Percentiles rank a stretch among this genome's conserved stretches.
phyloP scores from a whole-genome alignment of 2,113 vertebrate species.

The Rhinogobius similis region DNA sequence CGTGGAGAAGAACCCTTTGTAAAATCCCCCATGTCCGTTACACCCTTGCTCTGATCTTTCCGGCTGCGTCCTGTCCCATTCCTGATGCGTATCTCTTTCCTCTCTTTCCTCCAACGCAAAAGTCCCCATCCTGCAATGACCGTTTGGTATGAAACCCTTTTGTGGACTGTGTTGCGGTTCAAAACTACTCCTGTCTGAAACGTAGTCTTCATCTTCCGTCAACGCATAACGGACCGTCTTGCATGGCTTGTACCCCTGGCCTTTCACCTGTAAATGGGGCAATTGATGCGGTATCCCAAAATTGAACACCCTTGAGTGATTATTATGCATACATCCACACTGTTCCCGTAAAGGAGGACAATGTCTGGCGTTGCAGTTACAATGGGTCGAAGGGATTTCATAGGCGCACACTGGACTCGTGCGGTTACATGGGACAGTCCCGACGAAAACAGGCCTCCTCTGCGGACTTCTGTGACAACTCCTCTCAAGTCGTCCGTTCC shows the following conservation, averaged over 20 bases:
- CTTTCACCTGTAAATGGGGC: constrained; percentile 71
- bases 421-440: constrained; percentile 46
- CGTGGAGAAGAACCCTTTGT: constrained; percentile 69
- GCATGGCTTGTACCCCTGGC: constrained; percentile 56
- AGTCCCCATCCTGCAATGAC: constrained; percentile 51
- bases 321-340: constrained; percentile 58
- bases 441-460: constrained; percentile 69
- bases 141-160: constrained; percentile 43
- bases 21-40: constrained; percentile 41
- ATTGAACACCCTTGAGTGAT: constrained; percentile 45
- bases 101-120: constrained; percentile 46
- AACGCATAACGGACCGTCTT: constrained; percentile 48
- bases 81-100: constrained; percentile 53
- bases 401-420: constrained; percentile 56
- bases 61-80: constrained; percentile 28
- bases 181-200: constrained; percentile 32
- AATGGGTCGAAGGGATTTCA: constrained; percentile 59
- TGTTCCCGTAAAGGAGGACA: constrained; percentile 66
- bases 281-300: constrained; percentile 56
- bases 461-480: constrained; percentile 64
- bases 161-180: constrained; percentile 28
- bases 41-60: constrained; percentile 57
- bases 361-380: constrained; percentile 61
- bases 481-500: constrained; percentile 41
- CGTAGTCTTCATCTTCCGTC: constrained; percentile 42